phyloP scores from a whole-genome alignment of 2,113 vertebrate genomes.

The Pogona vitticeps region DNA sequence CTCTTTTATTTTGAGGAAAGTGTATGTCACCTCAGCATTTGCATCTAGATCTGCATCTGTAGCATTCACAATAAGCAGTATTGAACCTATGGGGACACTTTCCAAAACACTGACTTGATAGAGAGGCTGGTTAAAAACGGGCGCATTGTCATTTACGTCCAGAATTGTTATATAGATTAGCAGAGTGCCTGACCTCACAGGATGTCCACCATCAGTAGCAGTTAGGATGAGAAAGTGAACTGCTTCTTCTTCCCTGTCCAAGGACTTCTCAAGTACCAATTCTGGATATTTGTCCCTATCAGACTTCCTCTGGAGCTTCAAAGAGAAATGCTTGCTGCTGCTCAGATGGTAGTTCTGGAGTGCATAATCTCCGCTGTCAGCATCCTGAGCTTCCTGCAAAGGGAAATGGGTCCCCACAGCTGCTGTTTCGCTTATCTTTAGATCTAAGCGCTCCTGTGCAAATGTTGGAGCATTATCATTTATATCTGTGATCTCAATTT shows the following conservation, averaged over 20 bases:
- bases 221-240: slow-evolving; percentile 69
- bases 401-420: slow-evolving; percentile 80
- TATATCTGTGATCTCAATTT: slow-evolving; percentile 75
- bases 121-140: slow-evolving; percentile 33
- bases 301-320: slow-evolving; percentile 67
- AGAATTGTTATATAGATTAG: slow-evolving; percentile 72
- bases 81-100: slow-evolving; percentile 72
- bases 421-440: slow-evolving; percentile 82
- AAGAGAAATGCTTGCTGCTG: slow-evolving; percentile 70
- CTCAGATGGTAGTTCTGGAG: slow-evolving; percentile 75
- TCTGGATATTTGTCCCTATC: slow-evolving; percentile 76
- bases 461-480: slow-evolving; percentile 77
- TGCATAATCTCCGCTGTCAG: slow-evolving; percentile 76
- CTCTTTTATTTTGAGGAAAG: slow-evolving; percentile 55
- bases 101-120: slow-evolving; percentile 77
- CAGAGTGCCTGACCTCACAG: slow-evolving; percentile 75
- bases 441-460: slow-evolving; percentile 70
- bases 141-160: slow-evolving; percentile 72
- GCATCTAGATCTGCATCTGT: slow-evolving; percentile 74
- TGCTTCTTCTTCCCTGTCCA: slow-evolving; percentile 76
- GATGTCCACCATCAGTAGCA: slow-evolving; percentile 78
- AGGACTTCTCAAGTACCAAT: slow-evolving; percentile 74
- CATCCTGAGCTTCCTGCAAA: slow-evolving; percentile 69
- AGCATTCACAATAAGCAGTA: slow-evolving; percentile 74
- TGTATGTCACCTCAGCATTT: slow-evolving; percentile 67